These are phyloP conservation scores for Synergus japonicus DNA, from an alignment of 2,888 invertebrate species.

Conservation along the genomic window DNA sequence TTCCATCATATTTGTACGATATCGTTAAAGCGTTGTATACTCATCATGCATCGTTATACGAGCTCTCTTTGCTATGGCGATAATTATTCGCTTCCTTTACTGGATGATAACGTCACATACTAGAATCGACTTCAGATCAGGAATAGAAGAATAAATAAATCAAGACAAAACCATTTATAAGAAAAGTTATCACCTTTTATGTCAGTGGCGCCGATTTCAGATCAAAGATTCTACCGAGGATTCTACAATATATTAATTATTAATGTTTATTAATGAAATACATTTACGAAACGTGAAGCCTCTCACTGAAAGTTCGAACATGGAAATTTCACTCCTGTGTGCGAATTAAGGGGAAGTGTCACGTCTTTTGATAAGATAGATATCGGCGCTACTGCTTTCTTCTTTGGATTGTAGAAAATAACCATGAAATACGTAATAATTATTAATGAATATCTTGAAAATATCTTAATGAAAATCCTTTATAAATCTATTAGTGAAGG, in stretches of 20 bases:
- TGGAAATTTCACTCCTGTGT: background rate
- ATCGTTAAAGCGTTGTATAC: slow-evolving; percentile 63
- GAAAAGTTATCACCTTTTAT: background rate
- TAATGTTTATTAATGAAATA: background rate
- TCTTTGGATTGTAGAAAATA: background rate
- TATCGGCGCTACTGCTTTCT: too few relatives aligned
- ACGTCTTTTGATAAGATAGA: background rate
- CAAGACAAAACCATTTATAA: background rate
- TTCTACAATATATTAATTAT: background rate
- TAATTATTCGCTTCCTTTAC: slow-evolving; percentile 51
- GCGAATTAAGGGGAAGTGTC: background rate
- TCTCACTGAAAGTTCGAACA: background rate
- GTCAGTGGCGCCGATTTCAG: background rate
- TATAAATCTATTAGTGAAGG: background rate
- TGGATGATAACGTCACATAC: slow-evolving; percentile 23
- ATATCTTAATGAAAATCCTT: background rate
- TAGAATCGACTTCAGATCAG: slow-evolving; percentile 23
- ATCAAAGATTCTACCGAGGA: background rate
- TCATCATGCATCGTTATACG: slow-evolving; percentile 58
- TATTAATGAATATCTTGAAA: background rate
- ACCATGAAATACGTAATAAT: background rate
- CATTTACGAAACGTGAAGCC: background rate
- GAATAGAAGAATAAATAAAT: background rate
- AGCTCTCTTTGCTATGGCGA: slow-evolving; percentile 60
- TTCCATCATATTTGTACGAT: slow-evolving; percentile 61